phyloP scores from a whole-genome alignment of 2,888 invertebrate genomes.

The Synanthedon andrenaeformis region DNA sequence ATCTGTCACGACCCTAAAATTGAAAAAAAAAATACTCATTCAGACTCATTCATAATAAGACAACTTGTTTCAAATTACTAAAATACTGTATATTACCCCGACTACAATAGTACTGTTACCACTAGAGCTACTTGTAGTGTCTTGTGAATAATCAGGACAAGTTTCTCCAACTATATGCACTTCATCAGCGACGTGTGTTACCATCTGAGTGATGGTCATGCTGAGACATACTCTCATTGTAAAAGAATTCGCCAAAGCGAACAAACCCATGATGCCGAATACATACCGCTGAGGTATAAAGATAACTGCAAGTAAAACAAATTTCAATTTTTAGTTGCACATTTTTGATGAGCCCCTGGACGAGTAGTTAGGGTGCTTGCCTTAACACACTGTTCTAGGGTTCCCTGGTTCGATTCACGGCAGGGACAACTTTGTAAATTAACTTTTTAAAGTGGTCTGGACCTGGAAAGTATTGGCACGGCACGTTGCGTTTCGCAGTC shows the following conservation, averaged over 20 bases:
- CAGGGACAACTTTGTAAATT: too few relatives aligned
- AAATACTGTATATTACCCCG: constrained; percentile 14
- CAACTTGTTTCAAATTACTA: neutral
- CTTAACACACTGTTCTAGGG: too few relatives aligned
- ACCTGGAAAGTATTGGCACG: too few relatives aligned
- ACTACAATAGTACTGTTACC: constrained; percentile 13
- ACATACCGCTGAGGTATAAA: constrained; percentile 77
- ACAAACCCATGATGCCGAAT: constrained; percentile 76
- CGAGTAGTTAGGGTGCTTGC: too few relatives aligned
- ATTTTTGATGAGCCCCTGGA: too few relatives aligned
- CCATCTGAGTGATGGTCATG: constrained; percentile 79
- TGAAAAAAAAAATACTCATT: neutral
- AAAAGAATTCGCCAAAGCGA: constrained; percentile 78
- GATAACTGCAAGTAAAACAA: constrained; percentile 49
- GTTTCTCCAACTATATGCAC: constrained; percentile 60
- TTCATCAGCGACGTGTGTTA: constrained; percentile 32
- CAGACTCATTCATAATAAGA: neutral
- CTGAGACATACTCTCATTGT: constrained; percentile 80
- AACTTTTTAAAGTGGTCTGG: too few relatives aligned
- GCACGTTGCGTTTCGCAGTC: too few relatives aligned
- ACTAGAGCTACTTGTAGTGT: constrained; percentile 6
- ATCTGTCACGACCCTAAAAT: constrained; percentile 45
- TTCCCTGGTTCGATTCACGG: too few relatives aligned
- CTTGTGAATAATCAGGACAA: constrained; percentile 41
- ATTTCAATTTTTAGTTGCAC: too few relatives aligned